Percentiles rank a stretch among this genome's conserved stretches.
These are phyloP conservation scores for Fregetta grallaria DNA, from an alignment of 2,113 vertebrate species.

Conservation along the genomic window DNA sequence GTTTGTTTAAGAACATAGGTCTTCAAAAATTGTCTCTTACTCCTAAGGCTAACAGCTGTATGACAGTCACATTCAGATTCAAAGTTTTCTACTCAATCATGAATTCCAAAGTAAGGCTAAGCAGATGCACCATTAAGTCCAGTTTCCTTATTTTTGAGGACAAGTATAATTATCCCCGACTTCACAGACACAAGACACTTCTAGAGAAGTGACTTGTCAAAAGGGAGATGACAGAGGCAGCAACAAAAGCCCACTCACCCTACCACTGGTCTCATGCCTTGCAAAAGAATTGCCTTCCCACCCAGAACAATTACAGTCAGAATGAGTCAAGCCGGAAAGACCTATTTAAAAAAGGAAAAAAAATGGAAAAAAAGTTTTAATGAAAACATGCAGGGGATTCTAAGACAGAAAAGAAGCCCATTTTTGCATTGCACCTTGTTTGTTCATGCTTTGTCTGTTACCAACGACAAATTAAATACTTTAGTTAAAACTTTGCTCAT, in stretches of 20 bases:
- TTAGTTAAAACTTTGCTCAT: neutral
- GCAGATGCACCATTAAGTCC: neutral
- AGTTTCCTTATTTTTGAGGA: neutral
- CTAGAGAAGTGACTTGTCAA: neutral
- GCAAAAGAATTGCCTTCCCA: conserved; percentile 15
- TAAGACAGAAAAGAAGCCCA: neutral
- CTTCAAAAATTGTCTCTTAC: neutral
- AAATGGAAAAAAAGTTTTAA: neutral
- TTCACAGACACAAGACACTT: neutral
- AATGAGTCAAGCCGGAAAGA: conserved; percentile 34
- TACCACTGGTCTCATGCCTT: neutral
- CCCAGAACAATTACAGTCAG: neutral
- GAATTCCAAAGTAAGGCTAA: neutral
- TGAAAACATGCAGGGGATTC: neutral
- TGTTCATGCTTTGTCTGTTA: neutral
- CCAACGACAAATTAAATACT: neutral
- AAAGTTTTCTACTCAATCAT: neutral
- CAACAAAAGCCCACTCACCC: neutral
- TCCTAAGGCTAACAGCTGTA: neutral
- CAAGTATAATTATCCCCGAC: neutral
- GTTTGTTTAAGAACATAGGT: neutral
- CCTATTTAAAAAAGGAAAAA: neutral
- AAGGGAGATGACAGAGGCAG: neutral
- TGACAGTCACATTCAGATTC: neutral
- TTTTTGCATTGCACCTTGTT: neutral